Evolutionary conservation across 2,797 vertebrate genomes (phyloP).

Genomic region (Pipistrellus kuhlii): DNA sequence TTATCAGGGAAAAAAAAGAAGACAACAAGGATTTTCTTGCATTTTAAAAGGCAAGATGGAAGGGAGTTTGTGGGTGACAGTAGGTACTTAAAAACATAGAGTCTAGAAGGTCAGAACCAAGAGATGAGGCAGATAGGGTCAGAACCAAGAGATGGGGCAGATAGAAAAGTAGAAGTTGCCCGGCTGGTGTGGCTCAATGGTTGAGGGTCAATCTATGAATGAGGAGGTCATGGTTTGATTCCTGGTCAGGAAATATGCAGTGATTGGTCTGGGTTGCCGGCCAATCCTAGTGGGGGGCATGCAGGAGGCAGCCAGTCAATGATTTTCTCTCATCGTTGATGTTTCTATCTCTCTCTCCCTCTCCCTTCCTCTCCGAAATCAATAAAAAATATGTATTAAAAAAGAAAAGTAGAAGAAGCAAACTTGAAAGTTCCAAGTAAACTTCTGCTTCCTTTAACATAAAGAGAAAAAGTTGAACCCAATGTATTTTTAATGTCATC

Average conservation of each 20-base stretch:
- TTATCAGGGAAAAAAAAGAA: not conserved
- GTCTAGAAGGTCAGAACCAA: not conserved
- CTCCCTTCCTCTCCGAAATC: no score
- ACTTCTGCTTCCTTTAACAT: not conserved
- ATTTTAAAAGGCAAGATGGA: not conserved
- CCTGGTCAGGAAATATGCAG: no score
- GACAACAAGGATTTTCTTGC: not conserved
- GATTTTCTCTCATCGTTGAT: no score
- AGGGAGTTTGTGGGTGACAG: not conserved
- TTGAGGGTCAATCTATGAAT: no score
- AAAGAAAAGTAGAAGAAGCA: not conserved
- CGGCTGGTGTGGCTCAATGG: no score
- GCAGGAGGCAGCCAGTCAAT: no score
- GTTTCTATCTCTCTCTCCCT: no score
- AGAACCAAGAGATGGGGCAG: not conserved
- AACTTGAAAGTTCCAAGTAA: fast-evolving
- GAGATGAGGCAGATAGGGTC: not conserved
- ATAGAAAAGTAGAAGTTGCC: not conserved
- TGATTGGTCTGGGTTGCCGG: no score
- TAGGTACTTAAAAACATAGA: not conserved
- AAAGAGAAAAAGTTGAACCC: not conserved
- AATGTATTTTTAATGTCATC: not conserved
- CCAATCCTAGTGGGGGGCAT: no score
- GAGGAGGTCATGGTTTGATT: no score
- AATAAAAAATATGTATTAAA: no score